Conservation (phyloP, 2,797 vertebrate species). For the Scleropages formosus region DNA sequence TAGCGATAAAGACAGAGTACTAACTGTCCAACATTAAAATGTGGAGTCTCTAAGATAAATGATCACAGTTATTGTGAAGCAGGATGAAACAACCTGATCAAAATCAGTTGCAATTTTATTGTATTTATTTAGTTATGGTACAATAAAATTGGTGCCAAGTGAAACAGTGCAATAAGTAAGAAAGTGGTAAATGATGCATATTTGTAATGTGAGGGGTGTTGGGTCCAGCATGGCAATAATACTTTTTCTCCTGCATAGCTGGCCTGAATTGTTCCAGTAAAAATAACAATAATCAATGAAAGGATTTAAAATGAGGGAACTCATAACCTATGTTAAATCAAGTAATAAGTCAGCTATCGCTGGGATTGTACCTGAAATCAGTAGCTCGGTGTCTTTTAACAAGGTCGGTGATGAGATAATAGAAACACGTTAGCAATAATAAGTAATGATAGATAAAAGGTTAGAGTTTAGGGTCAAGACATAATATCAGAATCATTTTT, state of each 20-base stretch:
- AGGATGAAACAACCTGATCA: no score
- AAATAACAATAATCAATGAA: background rate
- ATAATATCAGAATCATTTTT: conserved; percentile 39
- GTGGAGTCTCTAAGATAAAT: background rate
- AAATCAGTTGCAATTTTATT: no score
- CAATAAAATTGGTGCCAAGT: no score
- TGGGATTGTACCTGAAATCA: background rate
- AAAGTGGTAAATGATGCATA: no score
- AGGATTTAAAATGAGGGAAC: background rate
- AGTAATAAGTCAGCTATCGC: background rate
- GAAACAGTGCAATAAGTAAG: no score
- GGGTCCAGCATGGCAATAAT: no score
- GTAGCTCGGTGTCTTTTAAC: background rate
- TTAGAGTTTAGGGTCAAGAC: conserved; percentile 16
- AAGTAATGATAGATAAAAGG: conserved; percentile 7
- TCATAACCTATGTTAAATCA: background rate
- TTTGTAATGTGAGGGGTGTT: no score
- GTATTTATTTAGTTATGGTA: no score
- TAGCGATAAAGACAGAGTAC: background rate
- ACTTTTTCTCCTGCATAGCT: no score
- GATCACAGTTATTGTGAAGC: background rate
- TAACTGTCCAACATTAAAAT: background rate
- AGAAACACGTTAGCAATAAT: conserved; percentile 25
- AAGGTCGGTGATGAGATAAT: conserved; percentile 16
- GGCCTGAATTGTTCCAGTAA: conserved; percentile 2